Percentiles rank a stretch among this genome's conserved stretches.
phyloP scores from a whole-genome alignment of 2,113 vertebrate genomes.

The Anoplopoma fimbria region DNA sequence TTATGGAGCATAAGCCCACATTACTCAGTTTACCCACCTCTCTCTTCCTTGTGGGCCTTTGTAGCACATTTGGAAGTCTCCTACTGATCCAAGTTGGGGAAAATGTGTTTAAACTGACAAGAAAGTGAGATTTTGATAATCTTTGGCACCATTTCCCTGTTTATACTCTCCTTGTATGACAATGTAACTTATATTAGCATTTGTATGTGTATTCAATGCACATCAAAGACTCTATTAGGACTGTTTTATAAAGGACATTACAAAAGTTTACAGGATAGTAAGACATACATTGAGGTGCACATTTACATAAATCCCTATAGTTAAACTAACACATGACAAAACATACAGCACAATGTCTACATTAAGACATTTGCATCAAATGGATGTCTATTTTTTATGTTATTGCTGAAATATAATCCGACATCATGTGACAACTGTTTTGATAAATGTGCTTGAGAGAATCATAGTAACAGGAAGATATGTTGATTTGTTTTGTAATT shows the following conservation, averaged over 20 bases:
- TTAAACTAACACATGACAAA: background rate
- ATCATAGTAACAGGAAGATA: background rate
- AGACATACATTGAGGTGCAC: background rate
- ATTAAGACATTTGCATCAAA: background rate
- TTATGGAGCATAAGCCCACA: background rate
- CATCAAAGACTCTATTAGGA: background rate
- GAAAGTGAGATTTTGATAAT: background rate
- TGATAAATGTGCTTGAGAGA: background rate
- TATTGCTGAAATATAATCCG: background rate
- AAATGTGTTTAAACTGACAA: background rate
- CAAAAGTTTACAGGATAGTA: background rate
- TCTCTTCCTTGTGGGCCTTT: background rate
- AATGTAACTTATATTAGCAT: background rate
- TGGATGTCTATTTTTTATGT: background rate
- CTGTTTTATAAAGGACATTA: background rate
- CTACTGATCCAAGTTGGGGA: constrained; percentile 2
- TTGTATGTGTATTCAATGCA: background rate
- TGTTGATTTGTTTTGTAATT: background rate
- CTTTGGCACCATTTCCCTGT: background rate
- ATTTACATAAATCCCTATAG: background rate
- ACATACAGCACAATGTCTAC: background rate
- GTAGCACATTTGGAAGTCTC: background rate
- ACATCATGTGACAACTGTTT: background rate
- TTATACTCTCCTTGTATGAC: background rate
- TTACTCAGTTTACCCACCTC: background rate